Base-by-base conservation (phyloP, 1,140 invertebrate species). In the Aradophagus sp. region DNA sequence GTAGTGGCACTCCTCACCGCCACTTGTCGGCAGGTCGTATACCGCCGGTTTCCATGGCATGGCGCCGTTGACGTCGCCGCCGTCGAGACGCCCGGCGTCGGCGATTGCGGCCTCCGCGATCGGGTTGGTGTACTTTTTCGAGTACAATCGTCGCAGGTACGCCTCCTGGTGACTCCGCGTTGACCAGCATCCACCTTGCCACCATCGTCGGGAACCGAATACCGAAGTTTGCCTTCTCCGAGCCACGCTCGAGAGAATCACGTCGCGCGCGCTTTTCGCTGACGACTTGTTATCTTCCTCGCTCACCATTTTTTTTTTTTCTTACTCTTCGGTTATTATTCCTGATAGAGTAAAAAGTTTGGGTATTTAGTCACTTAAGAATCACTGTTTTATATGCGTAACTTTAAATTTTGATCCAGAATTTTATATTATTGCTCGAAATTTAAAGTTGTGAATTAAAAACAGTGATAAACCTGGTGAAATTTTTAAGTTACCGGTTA, bases 111-210 rank as follows among this genome's bases (percentile, higher is more conserved):
- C 29, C 5, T 67, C 45, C 16, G 32, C 27, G 10, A 27, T 39
- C 41, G 19, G 61, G 31, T 17, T 77, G 42, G 47, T 73, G 41
- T 79, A 82, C 26, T 83, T 86, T 13, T 77, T 74, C 0, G 79
- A 83, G 56, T 85, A 85, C 2, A 85, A 74, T 17, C 78, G 81
- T 3, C 84, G 76, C n/a, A 85, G 73, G 32, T 85, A 84, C 6
- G 84, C 83, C 53, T 86, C 84, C 44, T 86, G 84, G 47, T 86
- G 84, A 44, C 80, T 76, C 3, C 83, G 77, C n/a, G 82, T 84
- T 14, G 84, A 80, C 84, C 84, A 86, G 17, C 84, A 86, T 13
- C 83, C 82, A 32, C 83, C 82, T 12, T 78, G 77, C 83, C 84
- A 86, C 84, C 84, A 86, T 65, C 84, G 73, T 55, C 82, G 76